Base-by-base conservation (phyloP, 1,140 invertebrate species). In the Coboldia fuscipes region DNA sequence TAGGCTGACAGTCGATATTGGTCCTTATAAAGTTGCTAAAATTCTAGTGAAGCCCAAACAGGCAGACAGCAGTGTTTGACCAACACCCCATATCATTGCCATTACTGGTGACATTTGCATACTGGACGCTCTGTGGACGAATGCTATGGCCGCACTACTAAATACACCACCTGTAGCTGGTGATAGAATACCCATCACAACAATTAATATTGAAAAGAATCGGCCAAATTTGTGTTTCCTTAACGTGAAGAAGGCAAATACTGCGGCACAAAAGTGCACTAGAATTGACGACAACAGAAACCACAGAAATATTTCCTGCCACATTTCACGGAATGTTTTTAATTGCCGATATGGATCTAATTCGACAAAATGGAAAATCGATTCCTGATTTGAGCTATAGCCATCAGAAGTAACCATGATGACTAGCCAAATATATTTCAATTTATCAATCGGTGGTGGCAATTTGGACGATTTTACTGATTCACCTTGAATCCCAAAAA, bases 211-310 rank as follows among this genome's bases (percentile, higher is more conserved):
- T 21, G 86, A 84, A 54, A 89, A 89, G 62, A 86, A 93, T 47
- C 83, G 81, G 36, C 86, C 88, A 59, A 85, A 79, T 58, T 83
- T 85, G 53, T 94, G 88, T 63, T 89, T 89, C 22, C 85, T 64
- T 34, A 94, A 60, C 33, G 81, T 86, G 27, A 73, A 72, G 57
- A 93, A 88, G 15, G 86, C 82, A 41, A 93, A 82, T 14, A 80
- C 54, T n/a, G 80, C 82, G 37, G 85, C 86, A 46, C 85, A 75
- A 14, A 76, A 72, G 57, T 94, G 88, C 30, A 93, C 81, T 50
- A 93, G 73, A 46, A 92, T 68, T 16, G 86, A 93, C 12, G 86
- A 90, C 51, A 89, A 85, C 43, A 94, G 61, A 13, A 84, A 82
- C 85, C 85, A 93, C 35, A 93, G 60, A 34, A 54, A 54, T n/a